Percentiles rank a stretch among this genome's conserved stretches.
phyloP scores from a whole-genome alignment of 2,888 invertebrate species.

The Eubasilissa splendida region DNA sequence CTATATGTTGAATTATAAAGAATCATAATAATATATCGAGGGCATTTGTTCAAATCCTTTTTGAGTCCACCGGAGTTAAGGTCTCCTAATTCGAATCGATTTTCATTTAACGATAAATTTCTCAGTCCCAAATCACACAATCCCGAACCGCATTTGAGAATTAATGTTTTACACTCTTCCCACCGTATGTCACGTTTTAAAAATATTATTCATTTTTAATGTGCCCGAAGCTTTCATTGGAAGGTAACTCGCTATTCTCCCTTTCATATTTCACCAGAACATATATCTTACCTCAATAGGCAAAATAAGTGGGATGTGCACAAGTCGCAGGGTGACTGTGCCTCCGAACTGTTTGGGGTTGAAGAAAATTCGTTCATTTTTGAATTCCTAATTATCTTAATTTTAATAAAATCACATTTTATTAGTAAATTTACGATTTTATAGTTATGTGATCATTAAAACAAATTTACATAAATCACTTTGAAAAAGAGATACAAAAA shows the following conservation, averaged over 20 bases:
- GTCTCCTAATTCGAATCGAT: constrained; percentile 36
- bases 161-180: constrained; percentile 40
- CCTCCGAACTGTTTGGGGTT: not conserved
- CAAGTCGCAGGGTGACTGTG: constrained; percentile 42
- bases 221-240: constrained; percentile 55
- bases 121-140: constrained; percentile 28
- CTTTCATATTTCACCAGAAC: constrained; percentile 54
- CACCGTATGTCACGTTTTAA: constrained; percentile 56
- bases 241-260: constrained; percentile 42
- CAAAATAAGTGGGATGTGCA: constrained; percentile 57
- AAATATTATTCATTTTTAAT: constrained; percentile 59
- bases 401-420: too few relatives aligned
- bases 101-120: constrained; percentile 44
- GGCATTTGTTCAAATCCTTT: too few relatives aligned
- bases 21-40: too few relatives aligned
- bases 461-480: too few relatives aligned
- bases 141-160: constrained; percentile 25
- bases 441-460: too few relatives aligned
- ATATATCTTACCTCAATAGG: constrained; percentile 58
- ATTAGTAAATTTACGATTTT: too few relatives aligned
- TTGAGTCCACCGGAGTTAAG: too few relatives aligned
- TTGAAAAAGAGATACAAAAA: too few relatives aligned
- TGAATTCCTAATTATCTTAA: too few relatives aligned
- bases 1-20: too few relatives aligned
- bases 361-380: not conserved